Evolutionary conservation across 2,113 vertebrate genomes (phyloP).

Genomic region (Anser brachyrhynchus): DNA sequence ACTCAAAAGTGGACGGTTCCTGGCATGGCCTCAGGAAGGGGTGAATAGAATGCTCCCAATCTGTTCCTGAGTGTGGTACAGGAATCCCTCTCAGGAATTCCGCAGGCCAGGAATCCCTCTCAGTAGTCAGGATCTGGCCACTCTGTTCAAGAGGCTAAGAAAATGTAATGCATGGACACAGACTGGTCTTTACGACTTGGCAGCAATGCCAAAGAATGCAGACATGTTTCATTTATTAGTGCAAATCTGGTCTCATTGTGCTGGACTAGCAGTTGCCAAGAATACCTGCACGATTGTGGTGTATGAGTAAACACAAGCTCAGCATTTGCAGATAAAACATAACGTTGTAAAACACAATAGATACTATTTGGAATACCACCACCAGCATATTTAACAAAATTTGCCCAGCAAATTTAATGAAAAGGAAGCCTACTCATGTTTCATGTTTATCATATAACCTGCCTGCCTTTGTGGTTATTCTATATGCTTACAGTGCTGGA

Average conservation of each 20-base stretch:
- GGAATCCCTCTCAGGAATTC: too few species aligned
- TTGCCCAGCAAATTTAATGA: background rate
- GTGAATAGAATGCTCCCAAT: rapidly evolving
- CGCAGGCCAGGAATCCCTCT: background rate
- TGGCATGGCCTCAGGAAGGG: too few species aligned
- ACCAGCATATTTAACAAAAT: background rate
- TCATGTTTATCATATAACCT: background rate
- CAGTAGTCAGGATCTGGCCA: background rate
- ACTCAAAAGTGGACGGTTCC: background rate
- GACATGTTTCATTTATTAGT: background rate
- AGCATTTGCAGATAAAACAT: background rate
- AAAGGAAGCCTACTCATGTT: background rate
- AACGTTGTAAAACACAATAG: background rate
- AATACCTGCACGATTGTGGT: background rate
- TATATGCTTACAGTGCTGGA: rapidly evolving
- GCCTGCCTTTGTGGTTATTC: background rate
- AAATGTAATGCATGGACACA: background rate
- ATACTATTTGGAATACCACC: background rate
- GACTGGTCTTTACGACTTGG: background rate
- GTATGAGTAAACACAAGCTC: background rate
- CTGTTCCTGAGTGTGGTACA: background rate
- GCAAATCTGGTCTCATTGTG: background rate
- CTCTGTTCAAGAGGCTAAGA: background rate
- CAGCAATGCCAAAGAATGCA: background rate
- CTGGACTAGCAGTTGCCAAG: background rate